Percentiles rank a stretch among this genome's conserved stretches.
These are phyloP conservation scores for Bacillus rossius DNA, from an alignment of 1,140 invertebrate genomes.

Conservation along the genomic window DNA sequence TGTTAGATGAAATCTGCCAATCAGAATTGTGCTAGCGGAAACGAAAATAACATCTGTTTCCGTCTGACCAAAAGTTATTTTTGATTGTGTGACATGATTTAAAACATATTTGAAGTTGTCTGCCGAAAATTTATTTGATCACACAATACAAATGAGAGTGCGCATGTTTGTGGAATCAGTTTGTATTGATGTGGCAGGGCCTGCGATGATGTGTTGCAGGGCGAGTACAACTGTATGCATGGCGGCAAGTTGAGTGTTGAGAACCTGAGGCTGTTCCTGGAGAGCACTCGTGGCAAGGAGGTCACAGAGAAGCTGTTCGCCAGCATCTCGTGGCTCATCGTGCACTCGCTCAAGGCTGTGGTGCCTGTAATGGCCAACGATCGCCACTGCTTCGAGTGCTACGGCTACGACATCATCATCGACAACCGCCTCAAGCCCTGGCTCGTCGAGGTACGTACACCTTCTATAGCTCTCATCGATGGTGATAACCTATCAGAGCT, in stretches of 20 bases:
- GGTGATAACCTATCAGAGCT: background rate
- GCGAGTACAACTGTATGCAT: constrained; percentile 91
- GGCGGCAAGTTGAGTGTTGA: constrained; percentile 93
- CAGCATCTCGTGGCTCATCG: constrained; percentile 57
- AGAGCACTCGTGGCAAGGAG: constrained; percentile 83
- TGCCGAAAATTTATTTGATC: too few relatives aligned
- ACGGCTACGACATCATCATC: constrained; percentile 84
- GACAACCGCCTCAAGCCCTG: constrained; percentile 82
- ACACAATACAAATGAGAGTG: too few relatives aligned
- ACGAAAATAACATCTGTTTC: too few relatives aligned
- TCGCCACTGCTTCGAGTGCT: constrained; percentile 77
- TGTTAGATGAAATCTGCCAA: too few relatives aligned
- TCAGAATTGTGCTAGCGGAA: too few relatives aligned
- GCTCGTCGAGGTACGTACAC: constrained; percentile 62
- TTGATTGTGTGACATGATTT: too few relatives aligned
- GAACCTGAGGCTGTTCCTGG: constrained; percentile 84
- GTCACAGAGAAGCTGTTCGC: constrained; percentile 79
- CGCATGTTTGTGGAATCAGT: too few relatives aligned
- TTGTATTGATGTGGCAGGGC: background rate
- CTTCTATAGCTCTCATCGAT: background rate
- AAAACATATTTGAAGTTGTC: too few relatives aligned
- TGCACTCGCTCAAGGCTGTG: constrained; percentile 68
- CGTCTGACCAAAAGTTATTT: too few relatives aligned
- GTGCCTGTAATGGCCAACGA: constrained; percentile 69
- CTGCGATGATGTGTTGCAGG: constrained; percentile 45